A percentile compares a stretch with the other conserved stretches of the same genome.
Conservation (phyloP, 2,797 vertebrate genomes). For the Lerista edwardsae region DNA sequence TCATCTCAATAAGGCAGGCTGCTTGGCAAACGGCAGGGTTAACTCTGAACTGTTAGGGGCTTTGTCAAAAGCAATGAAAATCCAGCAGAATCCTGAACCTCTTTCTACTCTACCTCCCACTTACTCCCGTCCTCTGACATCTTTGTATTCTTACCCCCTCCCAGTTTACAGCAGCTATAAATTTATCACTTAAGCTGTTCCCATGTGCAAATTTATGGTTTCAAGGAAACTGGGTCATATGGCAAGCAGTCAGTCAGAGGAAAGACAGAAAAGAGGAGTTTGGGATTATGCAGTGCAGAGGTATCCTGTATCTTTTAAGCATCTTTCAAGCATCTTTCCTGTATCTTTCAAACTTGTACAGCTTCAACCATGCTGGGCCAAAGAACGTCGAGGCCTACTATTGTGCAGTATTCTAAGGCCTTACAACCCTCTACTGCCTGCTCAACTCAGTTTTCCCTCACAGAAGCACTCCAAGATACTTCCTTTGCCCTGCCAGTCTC, state of each 20-base stretch:
- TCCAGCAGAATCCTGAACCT: not conserved
- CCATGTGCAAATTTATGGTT: not conserved
- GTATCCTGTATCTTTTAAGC: not conserved
- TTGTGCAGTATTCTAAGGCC: not conserved
- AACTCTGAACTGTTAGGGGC: not conserved
- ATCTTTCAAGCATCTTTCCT: not conserved
- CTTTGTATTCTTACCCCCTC: not conserved
- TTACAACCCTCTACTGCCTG: not conserved
- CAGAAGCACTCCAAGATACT: not conserved
- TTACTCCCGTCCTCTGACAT: not conserved
- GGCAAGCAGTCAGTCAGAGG: not conserved
- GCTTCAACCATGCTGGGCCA: not conserved
- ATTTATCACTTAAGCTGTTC: not conserved
- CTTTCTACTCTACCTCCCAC: not conserved
- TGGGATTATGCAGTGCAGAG: not conserved
- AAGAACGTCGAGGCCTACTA: not conserved
- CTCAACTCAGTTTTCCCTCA: not conserved
- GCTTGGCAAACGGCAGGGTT: not conserved
- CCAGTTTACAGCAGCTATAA: not conserved
- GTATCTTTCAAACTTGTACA: not conserved
- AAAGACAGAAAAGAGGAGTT: not conserved
- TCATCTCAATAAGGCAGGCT: not conserved
- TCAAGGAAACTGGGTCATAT: not conserved
- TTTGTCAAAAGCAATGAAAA: not conserved
- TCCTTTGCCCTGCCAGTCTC: not conserved